Base-by-base conservation (phyloP, 2,797 vertebrate genomes). In the Spinibarbus caldwelli region DNA sequence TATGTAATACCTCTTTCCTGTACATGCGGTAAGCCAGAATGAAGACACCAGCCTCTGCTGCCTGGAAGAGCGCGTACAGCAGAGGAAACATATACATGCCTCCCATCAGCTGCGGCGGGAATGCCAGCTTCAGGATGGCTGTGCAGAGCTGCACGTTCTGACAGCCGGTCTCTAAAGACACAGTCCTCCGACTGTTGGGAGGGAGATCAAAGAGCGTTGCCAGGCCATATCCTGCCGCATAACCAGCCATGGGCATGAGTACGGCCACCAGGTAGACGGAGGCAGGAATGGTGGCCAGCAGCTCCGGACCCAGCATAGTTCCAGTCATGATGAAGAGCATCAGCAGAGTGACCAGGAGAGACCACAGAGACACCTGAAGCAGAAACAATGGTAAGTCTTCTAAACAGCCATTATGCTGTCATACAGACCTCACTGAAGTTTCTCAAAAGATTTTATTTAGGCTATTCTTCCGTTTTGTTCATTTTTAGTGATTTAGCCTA, bases 141-240 rank as follows among this genome's bases (percentile, higher is more conserved):
- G 98, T 99, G 90, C 98, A 99, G 81, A 99, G 97, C 93, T 99
- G 98, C 81, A 99, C 97, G 0, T 99, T 99, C 92, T 99, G 98
- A 91, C 98, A 99, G 0, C 98, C 98, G 0, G 98, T 99, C 92
- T 99, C 98, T 93, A 99, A 86, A 12, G 97, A 98, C 2, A 99
- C 97, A 0, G 98, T 95, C 89, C 98, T 94, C 86, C 96, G 93
- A 93, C 97, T 94, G 93, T 95, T 97, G 2, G 97, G 97, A 0
- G 98, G 96, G 85, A 99, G 95, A 62, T 91, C 94, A 76, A 99
- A 99, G 85, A 98, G 89, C 0, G 94, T 85, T 0, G 97, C 98
- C 85, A 99, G 93, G 82, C 98, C 97, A 0, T 99, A 99, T 67
- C 98, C 98, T 0, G 97, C 95, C 0, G 95, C 96, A 0, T 98